phyloP scores from a whole-genome alignment of 1,140 invertebrate genomes.

The Drosophila leontia region DNA sequence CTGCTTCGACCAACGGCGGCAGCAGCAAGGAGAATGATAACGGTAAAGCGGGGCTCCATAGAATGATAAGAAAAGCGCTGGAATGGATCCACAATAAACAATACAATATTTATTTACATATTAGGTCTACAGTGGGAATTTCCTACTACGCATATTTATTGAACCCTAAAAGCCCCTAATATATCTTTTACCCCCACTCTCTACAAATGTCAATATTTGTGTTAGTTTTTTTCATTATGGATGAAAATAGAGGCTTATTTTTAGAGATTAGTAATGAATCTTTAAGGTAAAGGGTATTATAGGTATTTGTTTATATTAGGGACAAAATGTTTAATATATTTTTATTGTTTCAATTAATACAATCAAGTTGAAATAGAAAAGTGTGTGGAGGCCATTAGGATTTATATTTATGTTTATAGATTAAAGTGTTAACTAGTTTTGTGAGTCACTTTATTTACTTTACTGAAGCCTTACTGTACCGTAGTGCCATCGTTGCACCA shows the following conservation, averaged over 20 bases:
- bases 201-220: neutral
- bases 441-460: neutral
- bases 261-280: neutral
- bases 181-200: neutral
- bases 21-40: constrained; percentile 67
- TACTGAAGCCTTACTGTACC: constrained; percentile 11
- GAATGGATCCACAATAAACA: constrained; percentile 26
- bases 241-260: neutral
- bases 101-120: neutral
- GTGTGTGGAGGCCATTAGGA: no score
- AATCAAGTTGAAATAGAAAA: no score
- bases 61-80: constrained; percentile 12
- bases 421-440: neutral
- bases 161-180: neutral
- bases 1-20: constrained; percentile 30
- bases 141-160: constrained; percentile 6
- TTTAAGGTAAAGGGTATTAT: neutral
- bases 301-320: neutral
- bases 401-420: neutral
- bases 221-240: neutral
- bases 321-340: neutral
- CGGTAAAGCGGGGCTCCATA: constrained; percentile 53
- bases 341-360: neutral
- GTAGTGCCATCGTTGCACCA: constrained; percentile 20
- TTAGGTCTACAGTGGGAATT: neutral